phyloP scores from a whole-genome alignment of 2,113 vertebrate species.

The Ibidorhyncha struthersii region DNA sequence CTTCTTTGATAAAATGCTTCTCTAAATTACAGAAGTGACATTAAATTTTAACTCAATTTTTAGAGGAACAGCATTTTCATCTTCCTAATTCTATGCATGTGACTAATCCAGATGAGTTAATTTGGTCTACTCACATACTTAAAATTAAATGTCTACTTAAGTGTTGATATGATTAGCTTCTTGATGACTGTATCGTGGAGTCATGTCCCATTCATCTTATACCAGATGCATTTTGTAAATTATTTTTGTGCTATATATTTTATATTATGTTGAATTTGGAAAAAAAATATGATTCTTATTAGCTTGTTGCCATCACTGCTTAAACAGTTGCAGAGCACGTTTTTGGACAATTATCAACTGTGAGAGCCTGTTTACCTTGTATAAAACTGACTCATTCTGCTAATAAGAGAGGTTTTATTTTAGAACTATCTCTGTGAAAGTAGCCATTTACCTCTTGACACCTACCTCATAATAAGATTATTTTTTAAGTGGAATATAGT shows the following conservation, averaged over 20 bases:
- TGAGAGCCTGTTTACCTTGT: background rate
- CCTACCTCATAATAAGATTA: background rate
- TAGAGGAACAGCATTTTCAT: background rate
- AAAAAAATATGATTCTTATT: background rate
- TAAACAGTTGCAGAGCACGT: background rate
- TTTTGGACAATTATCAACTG: background rate
- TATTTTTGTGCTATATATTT: background rate
- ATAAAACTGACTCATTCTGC: background rate
- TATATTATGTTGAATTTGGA: background rate
- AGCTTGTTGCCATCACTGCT: background rate
- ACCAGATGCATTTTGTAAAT: background rate
- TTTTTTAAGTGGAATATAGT: background rate
- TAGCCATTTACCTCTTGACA: background rate
- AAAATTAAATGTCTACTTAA: background rate
- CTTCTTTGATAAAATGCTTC: background rate
- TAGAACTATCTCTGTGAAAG: background rate
- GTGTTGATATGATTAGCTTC: background rate
- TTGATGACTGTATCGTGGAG: background rate
- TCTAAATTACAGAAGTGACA: rapidly evolving
- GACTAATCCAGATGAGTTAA: background rate
- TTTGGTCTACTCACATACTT: background rate
- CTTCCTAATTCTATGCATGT: background rate
- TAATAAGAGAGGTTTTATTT: background rate
- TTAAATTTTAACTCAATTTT: background rate
- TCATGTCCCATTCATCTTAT: background rate